phyloP scores from a whole-genome alignment of 2,888 invertebrate genomes.

The Pammene aurita region DNA sequence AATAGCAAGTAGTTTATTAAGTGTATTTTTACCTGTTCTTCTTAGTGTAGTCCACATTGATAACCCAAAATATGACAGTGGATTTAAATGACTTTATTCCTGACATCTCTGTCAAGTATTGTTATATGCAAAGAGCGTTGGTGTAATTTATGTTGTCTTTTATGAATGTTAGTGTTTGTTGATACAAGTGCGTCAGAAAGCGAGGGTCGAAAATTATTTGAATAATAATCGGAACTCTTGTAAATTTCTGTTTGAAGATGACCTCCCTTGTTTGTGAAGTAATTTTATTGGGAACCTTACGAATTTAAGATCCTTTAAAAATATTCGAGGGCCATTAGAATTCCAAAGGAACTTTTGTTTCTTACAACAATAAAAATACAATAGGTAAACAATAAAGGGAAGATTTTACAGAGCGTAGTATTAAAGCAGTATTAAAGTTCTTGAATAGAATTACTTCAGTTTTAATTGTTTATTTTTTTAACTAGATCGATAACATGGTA shows the following conservation, averaged over 20 bases:
- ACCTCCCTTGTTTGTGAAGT: constrained; percentile 52
- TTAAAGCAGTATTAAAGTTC: not conserved
- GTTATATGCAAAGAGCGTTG: constrained; percentile 60
- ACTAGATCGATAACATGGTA: too few species aligned
- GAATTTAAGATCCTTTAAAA: constrained; percentile 33
- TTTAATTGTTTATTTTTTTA: too few species aligned
- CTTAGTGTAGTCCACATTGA: constrained; percentile 56
- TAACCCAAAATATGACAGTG: constrained; percentile 72
- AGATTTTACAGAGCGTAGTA: constrained; percentile 10
- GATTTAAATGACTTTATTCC: constrained; percentile 78
- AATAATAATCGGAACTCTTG: constrained; percentile 53
- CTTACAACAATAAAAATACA: constrained; percentile 30
- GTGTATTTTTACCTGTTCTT: constrained; percentile 50
- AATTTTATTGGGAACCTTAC: constrained; percentile 33
- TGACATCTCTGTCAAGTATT: constrained; percentile 68
- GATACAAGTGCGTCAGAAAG: constrained; percentile 69
- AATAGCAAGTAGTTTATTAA: constrained; percentile 40
- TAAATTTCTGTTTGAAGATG: constrained; percentile 54
- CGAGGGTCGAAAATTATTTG: constrained; percentile 59
- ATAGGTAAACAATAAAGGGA: constrained; percentile 19
- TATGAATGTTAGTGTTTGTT: constrained; percentile 62
- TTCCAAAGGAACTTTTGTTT: constrained; percentile 33
- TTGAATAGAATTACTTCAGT: not conserved
- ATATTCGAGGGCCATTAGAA: constrained; percentile 30
- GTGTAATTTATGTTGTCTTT: constrained; percentile 70